Percentiles rank a stretch among this genome's conserved stretches.
These are phyloP conservation scores for Catocala nupta DNA, from an alignment of 2,888 invertebrate genomes.

Conservation along the genomic window DNA sequence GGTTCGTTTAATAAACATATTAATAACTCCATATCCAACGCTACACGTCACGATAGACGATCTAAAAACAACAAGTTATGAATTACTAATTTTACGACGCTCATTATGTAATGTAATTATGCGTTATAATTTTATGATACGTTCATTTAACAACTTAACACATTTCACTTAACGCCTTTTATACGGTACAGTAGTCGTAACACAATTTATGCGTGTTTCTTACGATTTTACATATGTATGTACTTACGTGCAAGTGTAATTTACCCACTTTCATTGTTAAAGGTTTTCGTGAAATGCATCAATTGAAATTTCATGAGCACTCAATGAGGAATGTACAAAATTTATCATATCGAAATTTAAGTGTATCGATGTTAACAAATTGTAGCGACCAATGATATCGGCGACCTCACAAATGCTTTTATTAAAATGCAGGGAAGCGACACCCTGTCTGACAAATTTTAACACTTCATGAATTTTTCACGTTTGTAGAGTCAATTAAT, in stretches of 20 bases:
- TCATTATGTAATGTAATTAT: slow-evolving; percentile 75
- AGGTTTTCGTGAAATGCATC: slow-evolving; percentile 15
- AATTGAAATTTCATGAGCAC: slow-evolving; percentile 25
- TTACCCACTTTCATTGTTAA: slow-evolving; percentile 33
- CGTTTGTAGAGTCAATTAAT: slow-evolving; percentile 80
- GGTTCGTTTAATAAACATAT: slow-evolving; percentile 78
- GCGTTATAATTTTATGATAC: slow-evolving; percentile 76
- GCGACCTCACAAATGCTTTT: slow-evolving; percentile 11
- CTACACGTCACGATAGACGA: slow-evolving; percentile 73
- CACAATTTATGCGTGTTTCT: slow-evolving; percentile 52
- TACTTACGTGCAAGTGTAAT: slow-evolving; percentile 25
- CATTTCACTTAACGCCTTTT: slow-evolving; percentile 56
- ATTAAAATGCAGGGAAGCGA: slow-evolving; percentile 28
- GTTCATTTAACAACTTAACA: slow-evolving; percentile 73
- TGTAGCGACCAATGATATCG: background rate
- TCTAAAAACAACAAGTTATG: slow-evolving; percentile 84
- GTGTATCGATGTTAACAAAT: slow-evolving; percentile 22
- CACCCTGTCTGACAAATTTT: slow-evolving; percentile 56
- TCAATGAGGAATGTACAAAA: slow-evolving; percentile 33
- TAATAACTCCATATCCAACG: slow-evolving; percentile 75
- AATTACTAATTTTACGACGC: slow-evolving; percentile 81
- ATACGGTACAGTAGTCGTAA: slow-evolving; percentile 44
- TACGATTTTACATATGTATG: slow-evolving; percentile 36
- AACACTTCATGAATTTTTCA: slow-evolving; percentile 75
- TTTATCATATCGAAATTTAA: slow-evolving; percentile 44